Conservation (phyloP, 1,140 invertebrate species). For the Palaemon carinicauda region DNA sequence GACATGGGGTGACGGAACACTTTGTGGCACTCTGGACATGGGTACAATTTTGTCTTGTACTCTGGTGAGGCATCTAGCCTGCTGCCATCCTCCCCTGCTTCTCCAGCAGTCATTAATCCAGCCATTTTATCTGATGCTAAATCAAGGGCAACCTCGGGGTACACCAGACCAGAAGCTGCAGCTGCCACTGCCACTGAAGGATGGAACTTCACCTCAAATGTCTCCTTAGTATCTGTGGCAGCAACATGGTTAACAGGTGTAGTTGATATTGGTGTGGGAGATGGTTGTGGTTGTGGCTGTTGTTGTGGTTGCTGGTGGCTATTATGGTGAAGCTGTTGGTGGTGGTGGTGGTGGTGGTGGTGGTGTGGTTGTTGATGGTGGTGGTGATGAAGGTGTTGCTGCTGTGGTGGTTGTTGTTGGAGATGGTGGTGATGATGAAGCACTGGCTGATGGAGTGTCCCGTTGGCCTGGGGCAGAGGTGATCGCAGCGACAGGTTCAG, state of each 20-base stretch:
- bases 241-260: conserved; percentile 5
- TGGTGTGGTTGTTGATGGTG: background rate
- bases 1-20: conserved; percentile 61
- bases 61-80: conserved; percentile 37
- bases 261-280: conserved; percentile 9
- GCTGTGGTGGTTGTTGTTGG: conserved; percentile 27
- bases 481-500: conserved; percentile 55
- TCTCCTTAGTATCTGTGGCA: conserved; percentile 12
- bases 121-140: conserved; percentile 42
- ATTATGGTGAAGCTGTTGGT: background rate
- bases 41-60: conserved; percentile 59
- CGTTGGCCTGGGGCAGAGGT: conserved; percentile 36
- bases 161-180: conserved; percentile 26
- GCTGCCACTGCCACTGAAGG: conserved; percentile 17
- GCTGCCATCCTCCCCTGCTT: conserved; percentile 22
- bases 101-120: conserved; percentile 10
- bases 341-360: conserved; percentile 10
- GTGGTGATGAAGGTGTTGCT: conserved; percentile 10
- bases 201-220: conserved; percentile 47
- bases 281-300: background rate
- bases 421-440: conserved; percentile 45
- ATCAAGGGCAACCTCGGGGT: conserved; percentile 48
- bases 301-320: background rate
- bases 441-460: conserved; percentile 26
- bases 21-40: conserved; percentile 61